These are phyloP conservation scores for Tetragonula clypearis DNA, from an alignment of 1,140 invertebrate genomes.

Conservation along the genomic window DNA sequence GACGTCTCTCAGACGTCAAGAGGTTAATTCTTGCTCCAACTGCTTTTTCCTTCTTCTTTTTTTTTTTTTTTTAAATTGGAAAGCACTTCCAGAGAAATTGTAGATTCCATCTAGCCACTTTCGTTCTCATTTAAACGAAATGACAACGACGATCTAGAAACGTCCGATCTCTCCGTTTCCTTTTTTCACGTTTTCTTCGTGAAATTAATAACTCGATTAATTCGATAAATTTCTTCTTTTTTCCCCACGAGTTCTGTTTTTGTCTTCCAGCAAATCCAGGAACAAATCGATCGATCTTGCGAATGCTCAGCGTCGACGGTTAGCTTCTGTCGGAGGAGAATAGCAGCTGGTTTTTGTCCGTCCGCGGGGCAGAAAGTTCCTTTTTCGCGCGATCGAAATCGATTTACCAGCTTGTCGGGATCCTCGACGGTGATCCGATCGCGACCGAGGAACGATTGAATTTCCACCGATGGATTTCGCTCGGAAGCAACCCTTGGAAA, in stretches of 20 bases:
- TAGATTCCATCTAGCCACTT: too few relatives aligned
- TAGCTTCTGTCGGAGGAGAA: neutral
- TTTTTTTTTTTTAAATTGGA: neutral
- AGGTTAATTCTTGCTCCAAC: too few relatives aligned
- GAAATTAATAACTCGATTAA: too few relatives aligned
- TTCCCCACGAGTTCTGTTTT: neutral
- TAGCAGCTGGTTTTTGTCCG: neutral
- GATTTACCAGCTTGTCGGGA: slow-evolving; percentile 21
- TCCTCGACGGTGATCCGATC: slow-evolving; percentile 11
- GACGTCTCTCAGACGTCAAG: too few relatives aligned
- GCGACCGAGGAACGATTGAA: slow-evolving; percentile 10
- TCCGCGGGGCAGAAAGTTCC: neutral
- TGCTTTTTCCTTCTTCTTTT: too few relatives aligned
- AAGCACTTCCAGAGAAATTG: neutral
- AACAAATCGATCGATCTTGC: neutral
- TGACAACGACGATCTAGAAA: neutral
- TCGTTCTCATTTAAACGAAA: neutral
- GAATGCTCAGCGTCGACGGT: too few relatives aligned
- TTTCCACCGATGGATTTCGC: slow-evolving; percentile 17
- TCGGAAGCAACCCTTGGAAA: neutral
- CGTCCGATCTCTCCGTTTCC: too few relatives aligned
- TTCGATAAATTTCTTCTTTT: neutral
- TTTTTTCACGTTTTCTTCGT: too few relatives aligned
- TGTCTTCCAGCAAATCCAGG: neutral
- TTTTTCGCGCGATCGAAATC: neutral